Base-by-base conservation (phyloP, 2,797 vertebrate species). In the Clarias pachynema region DNA sequence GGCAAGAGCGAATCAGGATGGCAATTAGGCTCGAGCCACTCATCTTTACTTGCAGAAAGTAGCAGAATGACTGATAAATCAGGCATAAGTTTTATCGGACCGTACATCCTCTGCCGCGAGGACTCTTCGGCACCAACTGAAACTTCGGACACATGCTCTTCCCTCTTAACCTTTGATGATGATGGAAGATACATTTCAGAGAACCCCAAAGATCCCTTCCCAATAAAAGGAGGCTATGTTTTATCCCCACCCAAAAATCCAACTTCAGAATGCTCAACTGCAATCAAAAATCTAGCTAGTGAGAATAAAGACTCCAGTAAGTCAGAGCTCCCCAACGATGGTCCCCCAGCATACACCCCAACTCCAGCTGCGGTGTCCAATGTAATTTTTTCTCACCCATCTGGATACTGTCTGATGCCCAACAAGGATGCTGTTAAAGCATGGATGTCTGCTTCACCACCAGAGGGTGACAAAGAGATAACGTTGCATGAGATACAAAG, bases 401-500 rank as follows among this genome's bases (percentile, higher is more conserved):
- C 93, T 0, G 94, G 93, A 1, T 94, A 95, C 90, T 95, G 91
- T 87, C 82, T 88, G 57, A 91, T 94, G 82, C 92, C 93, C n/a
- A 63, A 80, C 40, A 79, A 86, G 65, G 79, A 24, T 24, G 40
- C 9, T 18, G 73, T 68, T 83, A 66, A 60, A 56, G 80, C 34
- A 24, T 62, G 59, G 68, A 31, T 31, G 59, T 80, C 18, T 37
- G 20, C 69, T 37, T 78, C 20, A 29, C 69, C 81, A 69, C 57
- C n/a, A 74, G 85, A 57, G 73, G 66, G 40, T 22, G n/a, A 26
- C 63, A 56, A 3, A n/a, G 49, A 83, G 81, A 8, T 9, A 22
- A 72, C 24, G 31, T 37, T 24, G 53, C 31, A 63, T 40, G 8
- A n/a, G 56, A 31, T 22, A 60, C 34, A 49, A 4, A 20, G 24